Evolutionary conservation across 2,888 invertebrate species (phyloP).

Genomic region (Augiades crinisus): DNA sequence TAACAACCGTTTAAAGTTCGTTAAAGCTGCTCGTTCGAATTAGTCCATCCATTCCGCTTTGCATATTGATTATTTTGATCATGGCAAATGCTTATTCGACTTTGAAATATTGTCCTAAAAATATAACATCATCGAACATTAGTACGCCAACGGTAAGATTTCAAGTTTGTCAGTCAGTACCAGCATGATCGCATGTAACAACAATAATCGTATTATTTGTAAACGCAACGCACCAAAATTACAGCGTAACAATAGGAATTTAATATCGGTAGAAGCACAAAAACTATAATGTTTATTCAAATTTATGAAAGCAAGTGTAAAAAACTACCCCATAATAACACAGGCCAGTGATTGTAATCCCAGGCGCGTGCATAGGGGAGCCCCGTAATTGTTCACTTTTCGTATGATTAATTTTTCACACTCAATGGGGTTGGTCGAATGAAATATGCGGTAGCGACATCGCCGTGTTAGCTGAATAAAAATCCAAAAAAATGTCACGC

Average conservation of each 20-base stretch:
- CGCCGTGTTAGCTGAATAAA: slow-evolving; percentile 16
- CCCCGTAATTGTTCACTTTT: slow-evolving; percentile 21
- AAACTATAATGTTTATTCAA: slow-evolving; percentile 6
- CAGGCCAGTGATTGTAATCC: slow-evolving; percentile 13
- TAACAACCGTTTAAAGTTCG: too few relatives aligned
- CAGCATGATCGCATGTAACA: too few relatives aligned
- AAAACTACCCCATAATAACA: slow-evolving; percentile 14
- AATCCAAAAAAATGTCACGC: slow-evolving; percentile 19
- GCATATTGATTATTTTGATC: slow-evolving; percentile 69
- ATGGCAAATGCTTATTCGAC: slow-evolving; percentile 50
- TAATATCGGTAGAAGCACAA: not conserved
- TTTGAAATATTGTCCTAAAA: slow-evolving; percentile 29
- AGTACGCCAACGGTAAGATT: too few relatives aligned
- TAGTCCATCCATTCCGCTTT: slow-evolving; percentile 64
- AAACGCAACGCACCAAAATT: too few relatives aligned
- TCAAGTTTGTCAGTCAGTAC: too few relatives aligned
- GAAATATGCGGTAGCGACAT: slow-evolving; percentile 22
- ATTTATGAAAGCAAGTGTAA: slow-evolving; percentile 11
- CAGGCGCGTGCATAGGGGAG: slow-evolving; percentile 18
- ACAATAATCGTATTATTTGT: not conserved
- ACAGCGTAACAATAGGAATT: too few relatives aligned
- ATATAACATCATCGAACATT: too few relatives aligned
- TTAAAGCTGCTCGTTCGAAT: too few relatives aligned
- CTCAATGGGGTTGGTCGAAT: slow-evolving; percentile 25
- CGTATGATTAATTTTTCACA: slow-evolving; percentile 26